Base-by-base conservation (phyloP, 92 coral and sea anemone genomes). In the Plumapathes pennacea region DNA sequence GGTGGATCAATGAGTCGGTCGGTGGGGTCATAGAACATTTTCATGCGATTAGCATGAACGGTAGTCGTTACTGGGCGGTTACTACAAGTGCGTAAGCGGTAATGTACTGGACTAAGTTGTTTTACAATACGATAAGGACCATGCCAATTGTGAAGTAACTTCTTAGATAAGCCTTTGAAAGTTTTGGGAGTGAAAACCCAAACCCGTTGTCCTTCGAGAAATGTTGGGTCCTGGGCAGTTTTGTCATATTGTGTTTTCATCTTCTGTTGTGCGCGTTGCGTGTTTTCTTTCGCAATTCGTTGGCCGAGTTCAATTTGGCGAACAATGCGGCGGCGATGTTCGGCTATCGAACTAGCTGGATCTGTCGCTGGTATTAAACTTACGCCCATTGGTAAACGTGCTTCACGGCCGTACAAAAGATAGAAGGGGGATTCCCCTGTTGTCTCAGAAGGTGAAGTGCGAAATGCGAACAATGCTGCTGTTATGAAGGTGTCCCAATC, bases 121-220 rank as follows among this genome's bases (percentile, higher is more conserved):
- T 60, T 37, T 0, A 48, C 64, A 10, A 69, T 64, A 1, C 79
- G 28, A 32, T 32, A 77, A 0, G 84, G 78, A 1, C 84, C 84
- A 18, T 77, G 70, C 71, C 69, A 77, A 14, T 57, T 23, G 26
- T 57, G 70, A 8, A 45, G 30, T 0, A 69, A 32, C 18, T 77
- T 70, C 19, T 50, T 67, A 1, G 84, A 77, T 9, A 77, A 10
- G 0, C 84, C 74, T 11, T 29, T 47, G 7, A 50, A 43, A 0
- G 64, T 21, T 2, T 18, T 57, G 1, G 82, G 82, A 21, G 82
- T 75, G 14, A 27, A 75, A 9, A 75, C 82, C 82, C 84, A 77
- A 2, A 77, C 84, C 5, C 34, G 45, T 2, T 58, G 58, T 8
- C 89, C 89, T 11, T 69, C 65, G 33, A 58, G 29, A 43, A 28